Conservation (phyloP, 2,113 vertebrate genomes). For the Psittacula cyanocephala region DNA sequence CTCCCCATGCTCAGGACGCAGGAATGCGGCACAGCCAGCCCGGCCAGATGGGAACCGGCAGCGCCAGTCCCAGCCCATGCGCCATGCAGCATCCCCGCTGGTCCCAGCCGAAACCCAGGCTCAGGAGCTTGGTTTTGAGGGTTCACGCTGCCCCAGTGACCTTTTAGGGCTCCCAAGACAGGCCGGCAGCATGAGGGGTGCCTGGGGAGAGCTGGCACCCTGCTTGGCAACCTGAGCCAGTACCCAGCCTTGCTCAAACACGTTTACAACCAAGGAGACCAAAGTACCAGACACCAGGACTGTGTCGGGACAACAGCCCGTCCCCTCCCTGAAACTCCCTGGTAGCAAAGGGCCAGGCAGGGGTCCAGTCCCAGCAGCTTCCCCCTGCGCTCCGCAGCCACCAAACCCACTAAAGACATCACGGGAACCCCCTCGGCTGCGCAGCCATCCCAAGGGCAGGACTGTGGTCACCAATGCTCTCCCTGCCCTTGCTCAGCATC, state of each 20-base stretch:
- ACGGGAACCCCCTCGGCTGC: neutral
- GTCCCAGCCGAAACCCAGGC: neutral
- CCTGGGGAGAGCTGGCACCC: neutral
- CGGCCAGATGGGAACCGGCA: neutral
- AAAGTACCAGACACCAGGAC: neutral
- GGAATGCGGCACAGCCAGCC: neutral
- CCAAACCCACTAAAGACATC: neutral
- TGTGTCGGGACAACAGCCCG: accelerated
- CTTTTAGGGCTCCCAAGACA: accelerated
- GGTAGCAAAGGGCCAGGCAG: neutral
- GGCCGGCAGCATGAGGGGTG: neutral
- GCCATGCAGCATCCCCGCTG: neutral
- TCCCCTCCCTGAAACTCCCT: neutral
- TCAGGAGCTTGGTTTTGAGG: neutral
- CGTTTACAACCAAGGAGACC: neutral
- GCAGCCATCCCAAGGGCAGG: neutral
- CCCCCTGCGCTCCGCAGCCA: neutral
- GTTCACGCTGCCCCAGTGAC: neutral
- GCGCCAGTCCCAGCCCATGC: neutral
- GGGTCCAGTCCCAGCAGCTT: neutral
- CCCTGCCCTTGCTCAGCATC: neutral
- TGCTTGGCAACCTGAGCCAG: neutral
- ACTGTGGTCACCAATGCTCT: accelerated
- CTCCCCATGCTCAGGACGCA: neutral
- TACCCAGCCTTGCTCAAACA: neutral